These are phyloP conservation scores for Casuarius casuarius DNA, from an alignment of 2,113 vertebrate genomes.

Conservation along the genomic window DNA sequence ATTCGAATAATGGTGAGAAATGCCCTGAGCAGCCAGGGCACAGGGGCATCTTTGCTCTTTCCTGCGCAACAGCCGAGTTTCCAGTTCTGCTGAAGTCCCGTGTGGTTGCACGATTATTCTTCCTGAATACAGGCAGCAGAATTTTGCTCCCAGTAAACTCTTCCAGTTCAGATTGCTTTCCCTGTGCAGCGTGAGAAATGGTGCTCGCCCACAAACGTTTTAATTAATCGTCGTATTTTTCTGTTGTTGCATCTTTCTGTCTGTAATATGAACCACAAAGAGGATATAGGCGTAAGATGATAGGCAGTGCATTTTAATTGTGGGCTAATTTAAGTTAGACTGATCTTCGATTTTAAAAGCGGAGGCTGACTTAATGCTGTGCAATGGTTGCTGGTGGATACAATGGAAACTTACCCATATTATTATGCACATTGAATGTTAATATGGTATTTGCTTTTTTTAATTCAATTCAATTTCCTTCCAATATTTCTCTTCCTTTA, in stretches of 20 bases:
- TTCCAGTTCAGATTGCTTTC: not conserved
- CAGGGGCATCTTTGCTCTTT: not conserved
- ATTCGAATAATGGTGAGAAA: not conserved
- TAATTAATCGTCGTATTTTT: not conserved
- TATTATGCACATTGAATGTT: not conserved
- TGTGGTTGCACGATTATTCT: not conserved
- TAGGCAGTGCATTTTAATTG: not conserved
- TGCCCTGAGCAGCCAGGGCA: not conserved
- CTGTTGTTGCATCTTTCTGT: not conserved
- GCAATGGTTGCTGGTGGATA: not conserved
- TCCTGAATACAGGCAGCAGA: not conserved
- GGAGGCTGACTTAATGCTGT: not conserved
- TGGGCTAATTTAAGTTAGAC: not conserved
- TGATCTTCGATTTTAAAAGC: not conserved
- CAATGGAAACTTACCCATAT: not conserved
- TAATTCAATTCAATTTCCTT: constrained; percentile 34
- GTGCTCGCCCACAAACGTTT: not conserved
- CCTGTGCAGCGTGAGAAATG: not conserved
- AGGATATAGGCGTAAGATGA: not conserved
- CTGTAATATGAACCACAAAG: not conserved
- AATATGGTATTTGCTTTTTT: not conserved
- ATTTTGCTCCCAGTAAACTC: not conserved
- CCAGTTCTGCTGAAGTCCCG: not conserved
- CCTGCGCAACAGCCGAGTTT: not conserved
- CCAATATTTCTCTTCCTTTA: constrained; percentile 34